Conservation (phyloP, 2,113 vertebrate genomes). For the Chrysemys picta region DNA sequence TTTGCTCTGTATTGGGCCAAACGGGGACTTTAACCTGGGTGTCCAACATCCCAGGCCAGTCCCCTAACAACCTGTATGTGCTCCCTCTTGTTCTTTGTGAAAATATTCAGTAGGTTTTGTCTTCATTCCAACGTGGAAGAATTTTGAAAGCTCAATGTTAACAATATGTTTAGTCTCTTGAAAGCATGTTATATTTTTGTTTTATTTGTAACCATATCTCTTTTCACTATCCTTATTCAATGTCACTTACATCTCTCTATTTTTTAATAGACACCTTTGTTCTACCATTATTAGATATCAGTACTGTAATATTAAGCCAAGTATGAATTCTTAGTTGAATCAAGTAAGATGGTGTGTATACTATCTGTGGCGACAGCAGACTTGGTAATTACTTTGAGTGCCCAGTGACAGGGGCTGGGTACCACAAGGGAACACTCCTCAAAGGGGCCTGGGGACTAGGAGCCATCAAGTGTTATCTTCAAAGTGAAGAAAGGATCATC, state of each 20-base stretch:
- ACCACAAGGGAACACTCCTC: background rate
- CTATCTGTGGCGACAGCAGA: background rate
- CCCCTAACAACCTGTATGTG: background rate
- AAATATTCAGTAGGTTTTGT: background rate
- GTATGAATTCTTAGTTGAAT: background rate
- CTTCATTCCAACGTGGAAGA: background rate
- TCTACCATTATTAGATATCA: background rate
- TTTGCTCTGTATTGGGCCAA: background rate
- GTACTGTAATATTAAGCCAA: background rate
- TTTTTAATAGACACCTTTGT: background rate
- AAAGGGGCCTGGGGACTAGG: background rate
- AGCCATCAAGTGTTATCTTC: background rate
- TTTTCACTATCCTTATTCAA: background rate
- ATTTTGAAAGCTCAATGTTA: background rate
- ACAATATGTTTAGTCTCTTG: background rate
- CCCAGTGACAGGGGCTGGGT: background rate
- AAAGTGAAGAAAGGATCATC: background rate
- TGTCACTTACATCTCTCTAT: background rate
- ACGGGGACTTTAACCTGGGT: background rate
- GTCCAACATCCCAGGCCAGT: background rate
- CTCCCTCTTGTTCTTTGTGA: background rate
- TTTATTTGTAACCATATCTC: background rate
- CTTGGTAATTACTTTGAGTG: background rate
- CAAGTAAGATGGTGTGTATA: background rate
- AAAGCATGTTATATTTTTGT: background rate